A percentile compares a stretch with the other conserved stretches of the same genome.
Conservation (phyloP, 2,888 invertebrate species). For the Eulithis testata region DNA sequence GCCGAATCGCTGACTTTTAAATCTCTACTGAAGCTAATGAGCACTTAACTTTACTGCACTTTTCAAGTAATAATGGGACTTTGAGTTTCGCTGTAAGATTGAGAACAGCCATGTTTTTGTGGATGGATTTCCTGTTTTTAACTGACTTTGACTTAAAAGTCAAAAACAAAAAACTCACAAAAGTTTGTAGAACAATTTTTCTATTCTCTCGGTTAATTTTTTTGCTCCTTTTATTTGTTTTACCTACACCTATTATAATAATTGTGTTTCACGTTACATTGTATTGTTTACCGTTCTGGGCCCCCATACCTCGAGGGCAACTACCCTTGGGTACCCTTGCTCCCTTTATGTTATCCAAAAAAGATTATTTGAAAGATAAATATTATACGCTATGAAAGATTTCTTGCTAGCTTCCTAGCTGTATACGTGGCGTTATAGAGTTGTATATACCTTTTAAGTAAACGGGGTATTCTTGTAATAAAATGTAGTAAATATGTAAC, state of each 20-base stretch:
- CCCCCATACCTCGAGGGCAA: constrained; percentile 38
- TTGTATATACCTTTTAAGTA: too few species aligned
- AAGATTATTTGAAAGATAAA: constrained; percentile 38
- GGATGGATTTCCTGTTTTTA: constrained; percentile 4
- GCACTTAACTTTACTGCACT: constrained; percentile 68
- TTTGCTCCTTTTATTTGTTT: constrained; percentile 5
- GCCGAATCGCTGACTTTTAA: constrained; percentile 45
- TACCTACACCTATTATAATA: constrained; percentile 4
- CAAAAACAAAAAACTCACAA: too few species aligned
- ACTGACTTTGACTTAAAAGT: too few species aligned
- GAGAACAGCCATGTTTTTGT: constrained; percentile 41
- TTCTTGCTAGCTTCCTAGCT: not conserved
- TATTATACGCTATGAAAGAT: constrained; percentile 28
- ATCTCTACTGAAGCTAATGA: constrained; percentile 59
- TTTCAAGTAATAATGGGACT: constrained; percentile 69
- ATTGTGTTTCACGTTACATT: constrained; percentile 21
- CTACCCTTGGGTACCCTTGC: constrained; percentile 46
- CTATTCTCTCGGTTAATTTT: not conserved
- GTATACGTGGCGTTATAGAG: too few species aligned
- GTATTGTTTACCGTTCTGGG: constrained; percentile 25
- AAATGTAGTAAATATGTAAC: too few species aligned
- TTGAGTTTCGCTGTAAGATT: constrained; percentile 63
- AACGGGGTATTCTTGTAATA: too few species aligned
- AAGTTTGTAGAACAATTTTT: not conserved
- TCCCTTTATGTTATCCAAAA: constrained; percentile 48